phyloP scores from a whole-genome alignment of 1,140 invertebrate genomes.

The Dendroctonus ponderosae region DNA sequence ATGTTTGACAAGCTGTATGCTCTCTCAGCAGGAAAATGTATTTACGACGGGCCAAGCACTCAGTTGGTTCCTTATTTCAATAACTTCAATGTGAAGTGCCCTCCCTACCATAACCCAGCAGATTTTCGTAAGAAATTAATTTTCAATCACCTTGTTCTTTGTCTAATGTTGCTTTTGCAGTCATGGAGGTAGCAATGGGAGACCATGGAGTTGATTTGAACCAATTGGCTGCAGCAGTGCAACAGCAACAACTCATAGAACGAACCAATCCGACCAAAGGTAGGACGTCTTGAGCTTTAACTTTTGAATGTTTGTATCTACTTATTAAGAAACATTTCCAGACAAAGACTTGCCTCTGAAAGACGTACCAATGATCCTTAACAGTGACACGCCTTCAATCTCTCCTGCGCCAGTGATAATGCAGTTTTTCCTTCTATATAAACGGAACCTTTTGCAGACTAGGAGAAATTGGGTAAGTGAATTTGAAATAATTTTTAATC shows the following conservation, averaged over 20 bases:
- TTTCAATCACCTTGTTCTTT: background rate
- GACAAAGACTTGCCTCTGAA: background rate
- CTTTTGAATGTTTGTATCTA: background rate
- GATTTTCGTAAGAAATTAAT: conserved; percentile 77
- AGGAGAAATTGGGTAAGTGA: conserved; percentile 61
- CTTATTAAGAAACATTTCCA: background rate
- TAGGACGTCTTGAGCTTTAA: background rate
- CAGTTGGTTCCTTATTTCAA: conserved; percentile 80
- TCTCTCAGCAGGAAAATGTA: conserved; percentile 81
- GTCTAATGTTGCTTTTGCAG: conserved; percentile 49
- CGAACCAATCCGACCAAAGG: background rate
- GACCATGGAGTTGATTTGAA: conserved; percentile 63
- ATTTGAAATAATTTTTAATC: conserved; percentile 2
- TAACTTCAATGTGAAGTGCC: conserved; percentile 77
- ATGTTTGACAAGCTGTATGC: conserved; percentile 95
- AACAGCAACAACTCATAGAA: conserved; percentile 9
- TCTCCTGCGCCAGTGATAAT: conserved; percentile 51
- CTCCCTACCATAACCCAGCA: conserved; percentile 92
- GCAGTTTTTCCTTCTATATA: conserved; percentile 60
- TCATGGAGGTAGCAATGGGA: conserved; percentile 76
- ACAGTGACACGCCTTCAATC: conserved; percentile 8
- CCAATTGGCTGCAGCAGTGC: conserved; percentile 54
- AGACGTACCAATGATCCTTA: background rate
- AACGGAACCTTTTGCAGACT: conserved; percentile 62
- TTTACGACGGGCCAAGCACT: conserved; percentile 78